These are phyloP conservation scores for Zaprionus davidi DNA, from an alignment of 1,140 invertebrate genomes.

Conservation along the genomic window DNA sequence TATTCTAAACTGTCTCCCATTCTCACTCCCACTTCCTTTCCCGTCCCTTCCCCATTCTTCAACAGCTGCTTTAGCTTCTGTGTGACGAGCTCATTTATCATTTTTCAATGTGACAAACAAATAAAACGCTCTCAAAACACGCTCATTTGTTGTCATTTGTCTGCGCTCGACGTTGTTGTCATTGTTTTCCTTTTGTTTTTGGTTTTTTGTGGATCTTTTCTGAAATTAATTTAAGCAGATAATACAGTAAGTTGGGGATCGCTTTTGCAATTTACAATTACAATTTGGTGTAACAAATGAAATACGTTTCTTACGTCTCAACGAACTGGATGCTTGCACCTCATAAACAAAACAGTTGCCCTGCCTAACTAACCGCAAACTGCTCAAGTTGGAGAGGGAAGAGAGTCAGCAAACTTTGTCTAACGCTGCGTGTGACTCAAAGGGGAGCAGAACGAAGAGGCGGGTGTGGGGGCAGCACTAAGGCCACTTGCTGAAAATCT, in stretches of 20 bases:
- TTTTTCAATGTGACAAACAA: slow-evolving; percentile 62
- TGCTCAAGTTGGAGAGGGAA: slow-evolving; percentile 50
- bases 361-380: slow-evolving; percentile 75
- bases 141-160: slow-evolving; percentile 80
- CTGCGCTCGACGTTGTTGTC: slow-evolving; percentile 19
- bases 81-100: slow-evolving; percentile 47
- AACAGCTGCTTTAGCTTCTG: neutral
- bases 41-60: neutral
- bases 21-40: no score
- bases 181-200: slow-evolving; percentile 45
- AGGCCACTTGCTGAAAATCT: slow-evolving; percentile 69
- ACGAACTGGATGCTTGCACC: slow-evolving; percentile 20
- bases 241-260: neutral
- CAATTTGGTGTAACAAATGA: slow-evolving; percentile 42
- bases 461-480: neutral
- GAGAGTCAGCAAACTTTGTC: slow-evolving; percentile 41
- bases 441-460: neutral
- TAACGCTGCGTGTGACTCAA: slow-evolving; percentile 15
- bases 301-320: slow-evolving; percentile 42
- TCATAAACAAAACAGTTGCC: slow-evolving; percentile 66
- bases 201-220: slow-evolving; percentile 54
- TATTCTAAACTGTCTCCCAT: slow-evolving; percentile 29
- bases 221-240: slow-evolving; percentile 68
- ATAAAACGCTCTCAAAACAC: slow-evolving; percentile 61
- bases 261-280: slow-evolving; percentile 45